These are phyloP conservation scores for Drosophila anomelani DNA, from an alignment of 2,888 invertebrate genomes.

Conservation along the genomic window DNA sequence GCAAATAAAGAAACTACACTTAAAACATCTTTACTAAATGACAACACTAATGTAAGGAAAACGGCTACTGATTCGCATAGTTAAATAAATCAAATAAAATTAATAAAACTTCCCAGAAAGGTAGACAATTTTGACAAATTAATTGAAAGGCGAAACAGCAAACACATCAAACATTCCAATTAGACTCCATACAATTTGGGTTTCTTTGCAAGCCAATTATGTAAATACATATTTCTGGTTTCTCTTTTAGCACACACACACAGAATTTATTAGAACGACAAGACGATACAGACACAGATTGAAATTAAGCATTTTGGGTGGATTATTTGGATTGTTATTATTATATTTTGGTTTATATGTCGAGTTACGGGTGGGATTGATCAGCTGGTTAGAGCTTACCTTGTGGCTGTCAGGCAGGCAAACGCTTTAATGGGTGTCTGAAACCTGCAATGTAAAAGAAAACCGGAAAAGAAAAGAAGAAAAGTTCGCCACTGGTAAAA, in stretches of 20 bases:
- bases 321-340: conserved; percentile 23
- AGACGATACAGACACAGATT: conserved; percentile 29
- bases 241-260: conserved; percentile 4
- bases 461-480: conserved; percentile 81
- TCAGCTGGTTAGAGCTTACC: conserved; percentile 81
- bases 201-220: conserved; percentile 30
- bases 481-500: conserved; percentile 80
- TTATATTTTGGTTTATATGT: conserved; percentile 24
- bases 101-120: not conserved
- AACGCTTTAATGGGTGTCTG: conserved; percentile 85
- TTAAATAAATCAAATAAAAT: conserved; percentile 4
- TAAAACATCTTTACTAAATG: conserved; percentile 7
- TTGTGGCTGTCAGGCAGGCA: conserved; percentile 85
- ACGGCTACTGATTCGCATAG: not conserved
- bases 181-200: conserved; percentile 1
- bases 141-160: conserved; percentile 7
- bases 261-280: conserved; percentile 28
- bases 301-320: conserved; percentile 22
- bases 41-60: conserved; percentile 10
- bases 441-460: conserved; percentile 84
- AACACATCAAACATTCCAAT: conserved; percentile 25
- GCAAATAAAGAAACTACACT: not conserved
- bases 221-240: not conserved
- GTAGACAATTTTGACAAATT: not conserved
- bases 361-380: conserved; percentile 54